phyloP scores from a whole-genome alignment of 2,888 invertebrate genomes.

The Panzeria rudis region DNA sequence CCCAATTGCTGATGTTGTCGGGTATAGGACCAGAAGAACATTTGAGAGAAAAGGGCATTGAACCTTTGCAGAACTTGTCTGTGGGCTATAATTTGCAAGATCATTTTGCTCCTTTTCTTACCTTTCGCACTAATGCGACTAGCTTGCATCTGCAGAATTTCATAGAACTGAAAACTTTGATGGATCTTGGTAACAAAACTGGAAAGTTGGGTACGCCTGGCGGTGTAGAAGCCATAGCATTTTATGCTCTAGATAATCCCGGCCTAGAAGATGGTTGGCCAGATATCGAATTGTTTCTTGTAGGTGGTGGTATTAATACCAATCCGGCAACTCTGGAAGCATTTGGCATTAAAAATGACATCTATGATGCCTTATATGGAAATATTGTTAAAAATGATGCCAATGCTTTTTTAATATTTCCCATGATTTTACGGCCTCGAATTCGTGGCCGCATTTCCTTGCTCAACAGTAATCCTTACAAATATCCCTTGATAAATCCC shows the following conservation, averaged over 20 bases:
- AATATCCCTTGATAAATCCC: constrained; percentile 87
- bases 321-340: constrained; percentile 77
- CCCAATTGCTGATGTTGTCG: constrained; percentile 92
- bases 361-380: constrained; percentile 83
- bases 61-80: constrained; percentile 85
- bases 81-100: constrained; percentile 88
- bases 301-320: constrained; percentile 84
- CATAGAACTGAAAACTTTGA: not conserved
- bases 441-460: constrained; percentile 88
- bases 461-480: constrained; percentile 86
- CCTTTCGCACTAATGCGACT: constrained; percentile 85
- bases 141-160: constrained; percentile 75
- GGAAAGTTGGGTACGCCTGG: constrained; percentile 81
- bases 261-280: constrained; percentile 84
- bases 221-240: constrained; percentile 87
- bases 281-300: constrained; percentile 88
- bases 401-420: constrained; percentile 86
- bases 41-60: constrained; percentile 84
- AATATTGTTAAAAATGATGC: constrained; percentile 75
- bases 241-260: constrained; percentile 86
- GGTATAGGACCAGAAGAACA: constrained; percentile 88
- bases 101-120: constrained; percentile 87
- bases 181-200: constrained; percentile 15
- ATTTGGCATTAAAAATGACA: constrained; percentile 83
- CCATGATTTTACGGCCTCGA: constrained; percentile 87